Base-by-base conservation (phyloP, 2,888 invertebrate genomes). In the Archips xylosteana region DNA sequence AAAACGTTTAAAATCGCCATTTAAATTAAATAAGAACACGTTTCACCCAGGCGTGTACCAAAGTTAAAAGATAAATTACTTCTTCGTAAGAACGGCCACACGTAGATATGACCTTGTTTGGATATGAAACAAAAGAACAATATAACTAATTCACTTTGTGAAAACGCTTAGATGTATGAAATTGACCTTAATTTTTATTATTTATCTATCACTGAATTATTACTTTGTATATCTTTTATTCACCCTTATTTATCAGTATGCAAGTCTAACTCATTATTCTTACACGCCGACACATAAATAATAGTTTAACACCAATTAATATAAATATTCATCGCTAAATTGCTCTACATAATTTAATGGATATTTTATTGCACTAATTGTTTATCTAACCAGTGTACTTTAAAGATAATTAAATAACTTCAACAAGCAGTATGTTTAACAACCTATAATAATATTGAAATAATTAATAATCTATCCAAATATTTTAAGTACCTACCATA, bases 311-410 rank as follows among this genome's bases (percentile, higher is more conserved):
- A 70, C 65, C 69, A 60, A 74, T 65, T 64, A 15, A 2, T 60
- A 64, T 69, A 74, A 74, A 74, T 74, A 69, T 42, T 51, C 42
- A 59, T 47, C 36, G 23, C 62, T 67, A 74, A 73, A 70, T 74
- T 74, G 42, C 45, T 61, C 74, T 74, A 74, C 61, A 69, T 74
- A 74, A 74, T 60, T 74, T 74, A 74, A 69, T 70, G 74, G 65
- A 54, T 61, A 34, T 36, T 72, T 63, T 74, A 74, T 74, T 74
- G 74, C 74, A 74, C 74, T 61, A 51, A 54, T 74, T 51, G 54
- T 69, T 70, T 57, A 57, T 23, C 66, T 73, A 73, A 68, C 62
- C 60, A 71, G 57, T 72, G 51, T 62, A n/a, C 47, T 15, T 59
- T 59, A 54, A 34, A 23, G 10, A 51, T 45, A 57, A 13, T 61